Evolutionary conservation across 64 coral and sea anemone species (phyloP).

Genomic region (Exaiptasia diaphana): DNA sequence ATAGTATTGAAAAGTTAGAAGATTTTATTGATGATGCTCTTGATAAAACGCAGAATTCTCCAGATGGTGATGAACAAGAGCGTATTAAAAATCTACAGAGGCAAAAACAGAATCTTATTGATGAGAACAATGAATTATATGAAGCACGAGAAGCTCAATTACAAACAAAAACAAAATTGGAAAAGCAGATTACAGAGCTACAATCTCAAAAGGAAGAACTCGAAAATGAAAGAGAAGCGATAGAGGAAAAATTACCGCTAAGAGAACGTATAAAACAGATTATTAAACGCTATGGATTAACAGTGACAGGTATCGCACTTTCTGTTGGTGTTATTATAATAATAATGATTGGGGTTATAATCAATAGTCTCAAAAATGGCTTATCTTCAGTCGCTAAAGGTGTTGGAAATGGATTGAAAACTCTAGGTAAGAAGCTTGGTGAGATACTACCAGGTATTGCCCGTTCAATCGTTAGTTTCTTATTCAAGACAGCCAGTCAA

Average conservation of each 20-base stretch:
- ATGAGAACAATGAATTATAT: neutral
- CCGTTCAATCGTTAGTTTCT: neutral
- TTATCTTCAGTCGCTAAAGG: neutral
- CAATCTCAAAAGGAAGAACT: too few species aligned
- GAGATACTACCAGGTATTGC: neutral
- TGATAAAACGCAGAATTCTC: too few species aligned
- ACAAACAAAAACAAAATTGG: too few species aligned
- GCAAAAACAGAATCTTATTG: neutral
- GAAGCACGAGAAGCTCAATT: too few species aligned
- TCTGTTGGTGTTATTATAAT: too few species aligned
- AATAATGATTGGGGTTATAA: neutral
- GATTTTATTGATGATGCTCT: neutral
- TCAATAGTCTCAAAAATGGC: neutral
- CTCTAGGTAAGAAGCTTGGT: neutral
- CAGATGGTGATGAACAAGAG: neutral
- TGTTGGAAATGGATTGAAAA: neutral
- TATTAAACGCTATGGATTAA: too few species aligned
- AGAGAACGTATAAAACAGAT: too few species aligned
- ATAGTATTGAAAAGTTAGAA: too few species aligned
- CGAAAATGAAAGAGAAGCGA: too few species aligned
- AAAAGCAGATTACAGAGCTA: too few species aligned
- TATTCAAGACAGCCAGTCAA: neutral
- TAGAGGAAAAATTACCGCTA: too few species aligned
- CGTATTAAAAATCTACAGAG: neutral
- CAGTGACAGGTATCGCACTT: too few species aligned